Evolutionary conservation across 2,888 invertebrate genomes (phyloP).

Genomic region (Vanessa cardui): DNA sequence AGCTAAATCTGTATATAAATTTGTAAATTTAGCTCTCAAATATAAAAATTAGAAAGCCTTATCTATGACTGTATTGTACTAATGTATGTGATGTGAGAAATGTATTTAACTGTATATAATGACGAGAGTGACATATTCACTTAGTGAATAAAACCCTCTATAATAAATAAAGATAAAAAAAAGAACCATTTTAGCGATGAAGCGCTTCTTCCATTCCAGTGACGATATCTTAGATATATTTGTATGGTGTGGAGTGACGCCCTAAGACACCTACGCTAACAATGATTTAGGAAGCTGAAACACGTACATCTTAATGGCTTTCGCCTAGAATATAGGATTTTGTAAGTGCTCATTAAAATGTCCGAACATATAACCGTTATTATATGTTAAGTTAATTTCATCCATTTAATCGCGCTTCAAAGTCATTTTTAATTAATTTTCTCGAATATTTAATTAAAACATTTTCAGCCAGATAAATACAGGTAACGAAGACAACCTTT

Average conservation of each 20-base stretch:
- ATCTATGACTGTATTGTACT: no score
- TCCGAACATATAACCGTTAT: constrained; percentile 5
- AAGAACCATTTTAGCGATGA: no score
- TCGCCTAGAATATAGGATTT: constrained; percentile 21
- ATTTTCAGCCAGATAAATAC: not conserved
- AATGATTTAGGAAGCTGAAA: constrained; percentile 35
- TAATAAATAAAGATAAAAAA: no score
- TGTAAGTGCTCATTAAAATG: constrained; percentile 17
- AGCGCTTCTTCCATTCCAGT: no score
- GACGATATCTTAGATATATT: not conserved
- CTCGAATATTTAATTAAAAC: not conserved
- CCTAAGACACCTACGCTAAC: constrained; percentile 26
- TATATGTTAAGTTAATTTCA: constrained; percentile 7
- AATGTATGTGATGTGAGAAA: no score
- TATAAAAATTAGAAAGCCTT: no score
- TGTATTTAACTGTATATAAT: no score
- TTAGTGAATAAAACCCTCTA: no score
- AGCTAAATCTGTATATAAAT: no score
- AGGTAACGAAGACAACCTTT: no score
- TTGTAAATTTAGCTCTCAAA: no score
- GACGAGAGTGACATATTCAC: no score
- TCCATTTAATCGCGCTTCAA: not conserved
- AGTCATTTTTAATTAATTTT: not conserved
- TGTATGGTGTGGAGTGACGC: constrained; percentile 2
- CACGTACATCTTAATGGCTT: constrained; percentile 32